Evolutionary conservation across 2,888 invertebrate genomes (phyloP), one percentile per base, ranked within the genome.

Genomic region (Calephelis perditalis): DNA sequence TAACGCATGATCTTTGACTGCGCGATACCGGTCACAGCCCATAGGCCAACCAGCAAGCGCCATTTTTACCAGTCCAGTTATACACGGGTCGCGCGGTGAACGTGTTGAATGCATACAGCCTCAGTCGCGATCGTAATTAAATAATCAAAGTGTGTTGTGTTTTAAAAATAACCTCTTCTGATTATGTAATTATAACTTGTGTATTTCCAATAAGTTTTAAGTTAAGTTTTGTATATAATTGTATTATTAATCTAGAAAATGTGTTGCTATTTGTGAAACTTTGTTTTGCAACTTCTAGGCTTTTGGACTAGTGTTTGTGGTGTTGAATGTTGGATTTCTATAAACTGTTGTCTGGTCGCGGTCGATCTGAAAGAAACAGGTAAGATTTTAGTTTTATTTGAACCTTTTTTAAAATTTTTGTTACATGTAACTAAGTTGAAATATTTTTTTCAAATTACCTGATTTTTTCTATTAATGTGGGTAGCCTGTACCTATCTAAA

Each of bases 61-160:
- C 84, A 84, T 82, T 79, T 81, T 78, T 77, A 69, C 67, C 81
- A 86, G 86, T 87, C 83, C 81, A 79, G 84, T 81, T 83, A 79
- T 67, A 76, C 69, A 67, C 73, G 73, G 68, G 71, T 62, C 35
- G 69, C 52, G 72, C 7, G 63, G n/a, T 45, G 70, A 58, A 73
- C 77, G 86, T 78, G 67, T 72, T 5, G 61, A 67, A 63, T 62
- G 69, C 70, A 67, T 69, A 68, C 57, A 68, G 60, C 36, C 52
- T 26, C 45, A 57, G 61, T 59, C 60, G 57, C 67, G 67, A 65
- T 65, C 67, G 66, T 56, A 58, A 59, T 63, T 56, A 61, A 58
- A 59, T 49, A 60, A 62, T 62, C 55, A 46, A 47, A 54, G 58
- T 12, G 58, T 62, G 58, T 56, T 56, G 55, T 56, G 56, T 59